phyloP scores from a whole-genome alignment of 2,113 vertebrate genomes.

The Erythrolamprus reginae region DNA sequence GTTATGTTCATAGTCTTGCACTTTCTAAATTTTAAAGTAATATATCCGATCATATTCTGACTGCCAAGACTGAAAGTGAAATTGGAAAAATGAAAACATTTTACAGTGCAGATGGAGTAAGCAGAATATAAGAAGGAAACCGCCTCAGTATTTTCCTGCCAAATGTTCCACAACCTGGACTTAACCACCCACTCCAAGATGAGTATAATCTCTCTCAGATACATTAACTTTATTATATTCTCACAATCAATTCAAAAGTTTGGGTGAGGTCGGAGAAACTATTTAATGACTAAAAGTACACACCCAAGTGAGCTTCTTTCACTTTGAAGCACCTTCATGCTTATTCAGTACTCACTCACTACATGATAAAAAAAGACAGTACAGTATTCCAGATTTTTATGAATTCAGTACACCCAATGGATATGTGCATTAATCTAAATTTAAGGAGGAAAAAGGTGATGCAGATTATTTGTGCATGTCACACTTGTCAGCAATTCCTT shows the following conservation, averaged over 20 bases:
- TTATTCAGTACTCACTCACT: not conserved
- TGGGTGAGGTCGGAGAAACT: not conserved
- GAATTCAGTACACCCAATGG: not conserved
- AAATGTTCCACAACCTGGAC: not conserved
- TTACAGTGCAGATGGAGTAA: not conserved
- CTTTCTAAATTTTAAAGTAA: not conserved
- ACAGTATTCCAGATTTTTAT: not conserved
- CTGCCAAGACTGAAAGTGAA: not conserved
- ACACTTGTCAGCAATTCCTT: not conserved
- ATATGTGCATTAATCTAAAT: not conserved
- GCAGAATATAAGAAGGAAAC: not conserved
- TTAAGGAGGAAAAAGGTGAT: not conserved
- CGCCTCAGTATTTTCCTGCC: not conserved
- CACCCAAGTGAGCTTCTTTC: not conserved
- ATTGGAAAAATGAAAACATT: not conserved
- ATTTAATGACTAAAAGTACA: not conserved
- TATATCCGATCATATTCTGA: not conserved
- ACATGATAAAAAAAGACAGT: slow-evolving; percentile 5
- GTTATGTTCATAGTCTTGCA: not conserved
- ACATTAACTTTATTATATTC: not conserved
- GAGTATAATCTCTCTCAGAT: not conserved
- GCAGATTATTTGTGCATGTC: not conserved
- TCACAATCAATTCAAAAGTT: not conserved
- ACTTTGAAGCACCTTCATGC: not conserved
- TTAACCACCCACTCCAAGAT: not conserved